These are phyloP conservation scores for Galeopsomyia nigrocyanea DNA, from an alignment of 2,888 invertebrate genomes.

Conservation along the genomic window DNA sequence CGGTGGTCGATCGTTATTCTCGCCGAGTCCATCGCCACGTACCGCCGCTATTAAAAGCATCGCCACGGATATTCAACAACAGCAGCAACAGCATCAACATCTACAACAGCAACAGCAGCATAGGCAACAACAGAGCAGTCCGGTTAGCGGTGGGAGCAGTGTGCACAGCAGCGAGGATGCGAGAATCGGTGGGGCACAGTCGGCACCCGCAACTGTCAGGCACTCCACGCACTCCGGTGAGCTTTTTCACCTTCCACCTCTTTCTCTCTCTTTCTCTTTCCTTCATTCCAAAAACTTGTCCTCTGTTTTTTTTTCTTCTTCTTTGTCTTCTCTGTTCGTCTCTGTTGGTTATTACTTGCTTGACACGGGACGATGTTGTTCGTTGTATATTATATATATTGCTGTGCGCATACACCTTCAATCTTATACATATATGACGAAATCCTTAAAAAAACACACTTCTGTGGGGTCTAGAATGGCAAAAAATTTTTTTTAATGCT, in stretches of 20 bases:
- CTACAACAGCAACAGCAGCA: slow-evolving; percentile 1
- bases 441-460: no score
- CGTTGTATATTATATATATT: no score
- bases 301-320: no score
- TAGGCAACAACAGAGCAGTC: slow-evolving; percentile 52
- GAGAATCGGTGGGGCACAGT: slow-evolving; percentile 62
- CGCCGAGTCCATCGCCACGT: slow-evolving; percentile 61
- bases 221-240: slow-evolving; percentile 64
- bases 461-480: no score
- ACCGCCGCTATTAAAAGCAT: not conserved
- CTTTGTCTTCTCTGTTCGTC: no score
- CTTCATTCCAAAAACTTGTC: no score
- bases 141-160: slow-evolving; percentile 65
- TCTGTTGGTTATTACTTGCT: no score
- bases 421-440: no score
- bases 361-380: no score
- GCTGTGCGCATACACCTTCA: no score
- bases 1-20: slow-evolving; percentile 62
- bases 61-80: slow-evolving; percentile 38
- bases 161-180: slow-evolving; percentile 66
- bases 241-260: slow-evolving; percentile 19
- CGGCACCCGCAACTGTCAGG: slow-evolving; percentile 64
- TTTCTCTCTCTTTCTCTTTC: not conserved
- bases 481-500: no score
- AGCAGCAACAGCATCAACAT: slow-evolving; percentile 32